Conservation (phyloP, 2,113 vertebrate species). For the Leptodactylus fuscus region DNA sequence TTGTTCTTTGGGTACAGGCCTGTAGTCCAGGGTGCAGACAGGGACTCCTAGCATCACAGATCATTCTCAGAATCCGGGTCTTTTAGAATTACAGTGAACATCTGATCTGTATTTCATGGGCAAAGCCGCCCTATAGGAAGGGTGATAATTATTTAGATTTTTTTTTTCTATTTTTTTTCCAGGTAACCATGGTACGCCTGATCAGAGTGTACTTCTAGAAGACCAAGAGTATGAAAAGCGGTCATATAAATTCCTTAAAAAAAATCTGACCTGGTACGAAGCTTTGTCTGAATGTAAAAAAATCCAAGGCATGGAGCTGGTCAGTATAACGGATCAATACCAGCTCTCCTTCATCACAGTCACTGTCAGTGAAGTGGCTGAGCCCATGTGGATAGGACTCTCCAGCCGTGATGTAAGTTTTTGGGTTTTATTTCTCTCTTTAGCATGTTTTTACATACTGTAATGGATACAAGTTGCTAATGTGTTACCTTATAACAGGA, state of each 20-base stretch:
- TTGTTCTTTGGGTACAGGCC: no score
- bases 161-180: not conserved
- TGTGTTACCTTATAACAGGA: conserved; percentile 69
- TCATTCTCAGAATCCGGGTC: no score
- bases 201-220: conserved; percentile 63
- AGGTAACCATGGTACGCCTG: conserved; percentile 64
- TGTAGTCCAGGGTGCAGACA: no score
- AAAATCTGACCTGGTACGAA: conserved; percentile 84
- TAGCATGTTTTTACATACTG: not conserved
- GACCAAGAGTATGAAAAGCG: conserved; percentile 74
- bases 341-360: conserved; percentile 85
- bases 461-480: no score
- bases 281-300: conserved; percentile 78
- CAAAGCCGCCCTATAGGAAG: no score
- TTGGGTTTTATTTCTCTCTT: not conserved
- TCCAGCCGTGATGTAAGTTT: conserved; percentile 86
- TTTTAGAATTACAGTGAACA: no score
- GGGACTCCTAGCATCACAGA: no score
- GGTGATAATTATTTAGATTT: no score
- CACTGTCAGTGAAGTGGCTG: conserved; percentile 69
- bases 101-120: no score
- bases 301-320: conserved; percentile 77
- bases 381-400: conserved; percentile 91
- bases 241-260: conserved; percentile 79
- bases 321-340: conserved; percentile 82